Base-by-base conservation (phyloP, 2,888 invertebrate species). In the Aspidapion aeneum region DNA sequence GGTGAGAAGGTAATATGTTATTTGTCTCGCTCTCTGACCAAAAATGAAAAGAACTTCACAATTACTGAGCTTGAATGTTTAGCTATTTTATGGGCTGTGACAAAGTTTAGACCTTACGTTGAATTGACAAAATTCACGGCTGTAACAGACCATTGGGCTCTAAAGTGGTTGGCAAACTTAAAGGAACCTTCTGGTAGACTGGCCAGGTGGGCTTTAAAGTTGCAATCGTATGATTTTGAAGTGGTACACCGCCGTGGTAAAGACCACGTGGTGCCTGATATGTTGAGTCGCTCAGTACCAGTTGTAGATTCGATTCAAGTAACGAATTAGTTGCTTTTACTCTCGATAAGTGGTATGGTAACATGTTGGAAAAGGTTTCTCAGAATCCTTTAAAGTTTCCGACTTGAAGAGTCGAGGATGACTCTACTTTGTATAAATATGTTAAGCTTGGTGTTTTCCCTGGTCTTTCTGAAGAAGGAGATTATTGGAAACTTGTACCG, bases 101-200 rank as follows among this genome's bases (percentile, higher is more conserved):
- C 68, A 60, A 69, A 68, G 18, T 58, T 70, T 1, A 18, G 68
- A 18, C 66, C 59, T 9, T 70, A 70, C 57, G 5, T 70, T 2
- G 66, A 68, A 17, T 59, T 56, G 16, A 20, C 54, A 22, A 57
- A 55, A 1, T 69, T 69, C 18, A 66, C 58, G 5, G 67, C 63
- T 0, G 35, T 69, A 1, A 69, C 68, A 0, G 63, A 68, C 48
- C 64, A 64, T 55, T 60, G n/a, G 55, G 55, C 60, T 51, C 54
- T 66, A 9, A 22, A 62, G n/a, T 61, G 64, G 61, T 49, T 69
- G 1, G 57, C 64, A 19, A 57, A 21, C 17, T 35, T 66, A 1
- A 69, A 71, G 55, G 63, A 71, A 56, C 66, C 68, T 7, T 60
- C 58, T 3, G 70, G 72, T 22, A 49, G 70, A 20, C 21, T 71